Evolutionary conservation across 1,140 invertebrate genomes (phyloP).

Genomic region (Drosophila bipectinata): DNA sequence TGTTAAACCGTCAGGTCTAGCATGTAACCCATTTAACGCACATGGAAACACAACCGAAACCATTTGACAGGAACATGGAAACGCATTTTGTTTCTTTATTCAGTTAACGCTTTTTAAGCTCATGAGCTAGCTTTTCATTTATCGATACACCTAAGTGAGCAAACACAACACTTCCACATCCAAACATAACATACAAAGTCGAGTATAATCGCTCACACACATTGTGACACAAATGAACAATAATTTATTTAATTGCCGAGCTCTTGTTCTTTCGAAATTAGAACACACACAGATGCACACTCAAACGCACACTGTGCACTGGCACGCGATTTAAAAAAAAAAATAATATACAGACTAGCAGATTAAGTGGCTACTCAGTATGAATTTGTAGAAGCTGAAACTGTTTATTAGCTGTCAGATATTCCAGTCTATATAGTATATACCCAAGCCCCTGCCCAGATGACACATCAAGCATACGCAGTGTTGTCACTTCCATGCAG

Average conservation of each 20-base stretch:
- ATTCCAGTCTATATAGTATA: constrained; percentile 12
- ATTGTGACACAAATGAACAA: constrained; percentile 59
- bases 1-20: constrained; percentile 25
- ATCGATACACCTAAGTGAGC: constrained; percentile 60
- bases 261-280: constrained; percentile 61
- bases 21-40: constrained; percentile 71
- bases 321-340: constrained; percentile 48
- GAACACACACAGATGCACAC: constrained; percentile 26
- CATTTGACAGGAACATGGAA: constrained; percentile 25
- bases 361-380: constrained; percentile 32
- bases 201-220: constrained; percentile 4
- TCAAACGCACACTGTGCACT: not conserved
- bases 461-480: constrained; percentile 48
- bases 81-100: constrained; percentile 39
- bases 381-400: constrained; percentile 22
- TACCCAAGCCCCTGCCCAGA: not conserved
- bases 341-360: not conserved
- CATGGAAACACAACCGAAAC: constrained; percentile 29
- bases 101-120: constrained; percentile 69
- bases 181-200: not conserved
- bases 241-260: constrained; percentile 82
- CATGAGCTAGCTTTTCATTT: constrained; percentile 57
- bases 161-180: constrained; percentile 32
- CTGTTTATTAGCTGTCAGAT: constrained; percentile 41
- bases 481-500: constrained; percentile 5